phyloP scores from a whole-genome alignment of 2,797 vertebrate genomes.

The Scleropages formosus region DNA sequence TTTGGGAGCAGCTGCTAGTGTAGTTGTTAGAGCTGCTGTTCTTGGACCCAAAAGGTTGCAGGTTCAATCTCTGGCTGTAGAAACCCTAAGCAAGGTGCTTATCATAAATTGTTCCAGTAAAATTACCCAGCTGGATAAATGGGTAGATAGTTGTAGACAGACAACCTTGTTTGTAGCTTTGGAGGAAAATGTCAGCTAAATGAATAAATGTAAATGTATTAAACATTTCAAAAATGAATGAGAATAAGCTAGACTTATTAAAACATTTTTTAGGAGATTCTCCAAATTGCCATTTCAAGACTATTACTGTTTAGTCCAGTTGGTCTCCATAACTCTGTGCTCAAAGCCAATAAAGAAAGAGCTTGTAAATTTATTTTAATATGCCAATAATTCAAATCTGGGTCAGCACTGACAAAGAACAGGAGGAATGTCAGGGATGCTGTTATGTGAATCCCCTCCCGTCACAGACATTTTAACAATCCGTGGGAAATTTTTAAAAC shows the following conservation, averaged over 20 bases:
- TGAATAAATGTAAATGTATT: too few relatives aligned
- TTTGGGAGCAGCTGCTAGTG: too few relatives aligned
- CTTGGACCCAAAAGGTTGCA: constrained; percentile 7
- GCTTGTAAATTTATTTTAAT: constrained; percentile 10
- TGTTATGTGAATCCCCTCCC: not conserved
- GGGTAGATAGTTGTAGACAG: too few relatives aligned
- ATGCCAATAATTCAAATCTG: constrained; percentile 13
- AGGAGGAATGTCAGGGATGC: not conserved
- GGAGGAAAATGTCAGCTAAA: too few relatives aligned
- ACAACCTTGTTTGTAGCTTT: too few relatives aligned
- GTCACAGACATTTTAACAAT: constrained; percentile 14
- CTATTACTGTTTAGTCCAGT: not conserved
- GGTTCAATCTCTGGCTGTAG: too few relatives aligned
- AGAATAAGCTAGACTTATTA: too few relatives aligned
- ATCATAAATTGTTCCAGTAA: too few relatives aligned
- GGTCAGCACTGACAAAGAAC: not conserved
- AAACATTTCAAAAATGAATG: not conserved
- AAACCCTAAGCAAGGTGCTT: constrained; percentile 12
- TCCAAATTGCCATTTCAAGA: not conserved
- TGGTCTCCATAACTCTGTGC: not conserved
- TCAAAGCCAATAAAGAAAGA: constrained; percentile 5
- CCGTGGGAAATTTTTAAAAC: not conserved
- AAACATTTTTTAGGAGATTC: constrained; percentile 15
- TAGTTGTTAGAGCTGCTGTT: too few relatives aligned
- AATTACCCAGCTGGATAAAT: too few relatives aligned